These are phyloP conservation scores for Auanema freiburgensis DNA, from an alignment of 2,888 invertebrate genomes.

Conservation along the genomic window DNA sequence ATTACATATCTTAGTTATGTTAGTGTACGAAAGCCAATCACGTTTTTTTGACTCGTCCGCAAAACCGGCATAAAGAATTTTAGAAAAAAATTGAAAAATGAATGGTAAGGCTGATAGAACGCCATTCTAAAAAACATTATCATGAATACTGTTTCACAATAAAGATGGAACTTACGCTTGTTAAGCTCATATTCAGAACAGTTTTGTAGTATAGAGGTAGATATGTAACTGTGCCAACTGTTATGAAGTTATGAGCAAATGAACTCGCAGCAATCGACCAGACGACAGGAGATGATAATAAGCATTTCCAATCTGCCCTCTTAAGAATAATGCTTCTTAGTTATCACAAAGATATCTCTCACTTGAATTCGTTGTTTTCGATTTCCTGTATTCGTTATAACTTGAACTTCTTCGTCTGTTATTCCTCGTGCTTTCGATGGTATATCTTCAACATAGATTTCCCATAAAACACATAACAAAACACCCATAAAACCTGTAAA, in stretches of 20 bases:
- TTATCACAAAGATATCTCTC: background rate
- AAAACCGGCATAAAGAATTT: conserved; percentile 54
- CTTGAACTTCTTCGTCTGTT: conserved; percentile 42
- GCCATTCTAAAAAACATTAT: conserved; percentile 51
- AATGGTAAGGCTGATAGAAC: conserved; percentile 62
- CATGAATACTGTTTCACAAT: background rate
- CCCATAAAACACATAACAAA: conserved; percentile 53
- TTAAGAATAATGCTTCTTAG: conserved; percentile 10
- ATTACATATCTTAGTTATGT: conserved; percentile 56
- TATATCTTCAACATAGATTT: conserved; percentile 45
- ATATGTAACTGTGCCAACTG: conserved; percentile 61
- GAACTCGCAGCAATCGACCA: conserved; percentile 60
- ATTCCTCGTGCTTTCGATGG: conserved; percentile 46
- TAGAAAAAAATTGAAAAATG: conserved; percentile 58
- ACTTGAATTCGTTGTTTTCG: conserved; percentile 12
- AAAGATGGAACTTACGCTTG: conserved; percentile 39
- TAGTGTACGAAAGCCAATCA: conserved; percentile 34
- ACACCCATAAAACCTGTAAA: conserved; percentile 51
- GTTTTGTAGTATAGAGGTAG: conserved; percentile 60
- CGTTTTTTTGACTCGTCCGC: conserved; percentile 50
- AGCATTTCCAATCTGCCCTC: conserved; percentile 43
- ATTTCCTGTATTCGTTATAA: conserved; percentile 23
- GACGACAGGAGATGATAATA: conserved; percentile 52
- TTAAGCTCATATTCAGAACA: conserved; percentile 58
- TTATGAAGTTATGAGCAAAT: conserved; percentile 62